These are phyloP conservation scores for Rhagologus leucostigma DNA, from an alignment of 2,113 vertebrate genomes.

Conservation along the genomic window DNA sequence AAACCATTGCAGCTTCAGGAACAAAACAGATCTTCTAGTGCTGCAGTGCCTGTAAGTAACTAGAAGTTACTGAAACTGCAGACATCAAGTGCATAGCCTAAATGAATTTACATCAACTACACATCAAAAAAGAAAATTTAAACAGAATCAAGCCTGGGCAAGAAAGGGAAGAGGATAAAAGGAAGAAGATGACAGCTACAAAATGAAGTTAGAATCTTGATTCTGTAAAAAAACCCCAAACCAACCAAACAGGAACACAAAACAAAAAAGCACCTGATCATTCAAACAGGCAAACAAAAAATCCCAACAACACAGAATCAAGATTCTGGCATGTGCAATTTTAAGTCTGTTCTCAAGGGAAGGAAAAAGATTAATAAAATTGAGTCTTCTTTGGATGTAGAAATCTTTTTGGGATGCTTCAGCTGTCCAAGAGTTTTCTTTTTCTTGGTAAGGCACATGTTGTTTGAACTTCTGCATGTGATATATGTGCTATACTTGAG, in stretches of 20 bases:
- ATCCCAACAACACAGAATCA: neutral
- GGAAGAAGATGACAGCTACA: neutral
- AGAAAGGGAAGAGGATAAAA: neutral
- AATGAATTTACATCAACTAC: neutral
- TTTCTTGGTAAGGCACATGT: neutral
- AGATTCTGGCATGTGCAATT: neutral
- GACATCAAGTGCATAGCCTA: neutral
- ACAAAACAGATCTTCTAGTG: neutral
- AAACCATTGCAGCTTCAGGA: neutral
- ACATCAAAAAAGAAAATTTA: neutral
- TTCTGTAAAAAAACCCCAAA: neutral
- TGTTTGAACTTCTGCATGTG: neutral
- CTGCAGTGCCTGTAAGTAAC: neutral
- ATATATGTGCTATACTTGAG: fast-evolving
- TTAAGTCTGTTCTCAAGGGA: neutral
- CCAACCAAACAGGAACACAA: neutral
- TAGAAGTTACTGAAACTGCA: neutral
- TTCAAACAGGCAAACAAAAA: neutral
- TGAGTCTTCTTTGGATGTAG: neutral
- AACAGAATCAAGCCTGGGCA: neutral
- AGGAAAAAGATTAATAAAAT: neutral
- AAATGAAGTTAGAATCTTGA: neutral
- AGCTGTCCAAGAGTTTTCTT: neutral
- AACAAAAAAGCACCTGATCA: neutral
- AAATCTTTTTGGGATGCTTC: neutral